These are phyloP conservation scores for Protobothrops mucrosquamatus DNA, from an alignment of 2,113 vertebrate species.

Conservation along the genomic window DNA sequence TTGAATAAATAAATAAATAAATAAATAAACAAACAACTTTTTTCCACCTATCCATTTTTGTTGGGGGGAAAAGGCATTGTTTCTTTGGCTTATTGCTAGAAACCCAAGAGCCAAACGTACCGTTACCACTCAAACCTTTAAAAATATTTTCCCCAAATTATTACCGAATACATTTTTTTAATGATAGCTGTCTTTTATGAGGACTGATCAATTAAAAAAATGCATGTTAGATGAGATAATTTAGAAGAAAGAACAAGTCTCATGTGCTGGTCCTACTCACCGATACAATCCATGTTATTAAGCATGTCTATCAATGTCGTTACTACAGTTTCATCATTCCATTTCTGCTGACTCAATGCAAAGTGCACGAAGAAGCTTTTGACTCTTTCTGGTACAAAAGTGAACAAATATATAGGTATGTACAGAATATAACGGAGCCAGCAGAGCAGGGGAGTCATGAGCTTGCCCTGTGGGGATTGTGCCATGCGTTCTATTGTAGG, in stretches of 20 bases:
- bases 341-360: constrained; percentile 58
- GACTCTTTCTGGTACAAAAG: constrained; percentile 78
- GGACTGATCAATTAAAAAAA: neutral
- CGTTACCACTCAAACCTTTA: neutral
- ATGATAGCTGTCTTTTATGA: neutral
- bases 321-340: constrained; percentile 63
- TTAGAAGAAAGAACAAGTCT: neutral
- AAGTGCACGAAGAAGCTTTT: constrained; percentile 73
- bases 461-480: constrained; percentile 81
- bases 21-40: neutral
- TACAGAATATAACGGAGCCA: constrained; percentile 83
- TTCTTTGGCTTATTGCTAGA: neutral
- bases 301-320: constrained; percentile 70
- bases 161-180: neutral
- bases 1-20: neutral
- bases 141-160: constrained; percentile 2
- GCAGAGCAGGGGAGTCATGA: constrained; percentile 86
- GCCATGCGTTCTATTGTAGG: constrained; percentile 95
- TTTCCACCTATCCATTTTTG: neutral
- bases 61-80: neutral
- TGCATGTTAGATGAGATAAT: neutral
- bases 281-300: constrained; percentile 82
- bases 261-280: constrained; percentile 65
- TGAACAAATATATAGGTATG: constrained; percentile 78
- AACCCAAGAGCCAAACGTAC: constrained; percentile 3